Evolutionary conservation across 2,113 vertebrate species (phyloP).

Genomic region (Grantiella picta): DNA sequence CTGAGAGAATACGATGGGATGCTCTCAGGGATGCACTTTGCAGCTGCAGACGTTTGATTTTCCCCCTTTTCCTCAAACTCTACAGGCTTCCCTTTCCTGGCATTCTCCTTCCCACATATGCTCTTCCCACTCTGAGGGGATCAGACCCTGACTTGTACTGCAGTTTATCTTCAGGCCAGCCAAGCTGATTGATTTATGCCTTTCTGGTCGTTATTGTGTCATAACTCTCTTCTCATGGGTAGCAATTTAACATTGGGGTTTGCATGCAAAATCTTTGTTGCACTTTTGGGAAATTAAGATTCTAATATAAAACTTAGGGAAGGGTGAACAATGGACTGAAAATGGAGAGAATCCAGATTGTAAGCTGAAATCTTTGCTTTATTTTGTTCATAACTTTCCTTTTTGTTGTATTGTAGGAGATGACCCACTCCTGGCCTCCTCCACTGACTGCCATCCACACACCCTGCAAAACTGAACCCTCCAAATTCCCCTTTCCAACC

Average conservation of each 20-base stretch:
- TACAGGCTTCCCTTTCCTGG: neutral
- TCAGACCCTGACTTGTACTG: neutral
- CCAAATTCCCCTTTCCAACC: conserved; percentile 97
- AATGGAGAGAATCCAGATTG: neutral
- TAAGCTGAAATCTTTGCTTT: neutral
- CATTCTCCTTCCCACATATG: neutral
- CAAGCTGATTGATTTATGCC: neutral
- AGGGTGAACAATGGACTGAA: neutral
- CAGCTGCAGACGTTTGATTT: neutral
- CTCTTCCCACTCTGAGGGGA: neutral
- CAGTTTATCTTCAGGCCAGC: neutral
- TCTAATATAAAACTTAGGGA: neutral
- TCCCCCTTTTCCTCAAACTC: neutral
- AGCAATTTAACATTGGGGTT: neutral
- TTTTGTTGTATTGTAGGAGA: conserved; percentile 80
- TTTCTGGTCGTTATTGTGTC: neutral
- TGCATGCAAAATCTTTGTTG: neutral
- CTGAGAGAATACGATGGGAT: neutral
- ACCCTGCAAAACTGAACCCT: conserved; percentile 97
- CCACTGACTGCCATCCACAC: conserved; percentile 98
- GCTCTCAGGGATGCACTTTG: neutral
- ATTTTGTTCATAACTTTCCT: neutral
- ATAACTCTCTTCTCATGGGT: neutral
- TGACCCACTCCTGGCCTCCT: conserved; percentile 98
- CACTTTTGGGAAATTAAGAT: neutral